Evolutionary conservation across 2,888 invertebrate genomes (phyloP), one percentile per base, ranked within the genome.

Genomic region (Rosalia funebris): DNA sequence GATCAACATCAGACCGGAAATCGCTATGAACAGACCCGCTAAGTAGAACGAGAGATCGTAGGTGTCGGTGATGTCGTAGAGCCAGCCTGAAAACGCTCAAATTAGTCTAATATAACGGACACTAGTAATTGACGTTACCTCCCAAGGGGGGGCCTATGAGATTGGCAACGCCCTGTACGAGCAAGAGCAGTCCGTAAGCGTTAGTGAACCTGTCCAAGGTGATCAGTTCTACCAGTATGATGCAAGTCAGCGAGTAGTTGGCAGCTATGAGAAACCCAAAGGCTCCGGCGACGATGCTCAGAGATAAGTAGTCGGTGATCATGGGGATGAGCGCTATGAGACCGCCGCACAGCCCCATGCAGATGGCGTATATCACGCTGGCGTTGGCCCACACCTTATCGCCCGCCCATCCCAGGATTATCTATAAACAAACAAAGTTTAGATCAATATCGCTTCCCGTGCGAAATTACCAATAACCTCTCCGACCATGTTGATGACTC

Each of bases 231-330:
- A 96, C 94, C 57, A 96, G 85, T 66, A 96, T 94, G 74, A 95
- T 93, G 75, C 93, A 92, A 15, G 95, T 94, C 36, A 96, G 86
- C 1, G 94, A 91, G 83, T 95, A 96, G 83, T 96, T 96, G 59
- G 95, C 95, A 17, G 95, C 93, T 72, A 96, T 93, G 81, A 92
- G 91, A 66, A 95, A 88, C 0, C 96, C 96, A 83, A 94, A 96
- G 19, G 89, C 86, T n/a, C 91, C 93, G 16, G 91, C 85, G 0
- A 89, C 83, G 0, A 86, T 79, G 55, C 88, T 88, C 39, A 92
- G 82, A 2, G 84, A 81, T 52, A 81, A 77, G 81, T 90, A 91
- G 64, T 79, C 78, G 36, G 71, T 73, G 14, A 83, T 72, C 34
- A 91, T 76, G 0, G 93, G 93, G 78, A 92, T 87, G 3, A 89